These are phyloP conservation scores for Spisula subtruncata DNA, from an alignment of 2,888 invertebrate species.

Conservation along the genomic window DNA sequence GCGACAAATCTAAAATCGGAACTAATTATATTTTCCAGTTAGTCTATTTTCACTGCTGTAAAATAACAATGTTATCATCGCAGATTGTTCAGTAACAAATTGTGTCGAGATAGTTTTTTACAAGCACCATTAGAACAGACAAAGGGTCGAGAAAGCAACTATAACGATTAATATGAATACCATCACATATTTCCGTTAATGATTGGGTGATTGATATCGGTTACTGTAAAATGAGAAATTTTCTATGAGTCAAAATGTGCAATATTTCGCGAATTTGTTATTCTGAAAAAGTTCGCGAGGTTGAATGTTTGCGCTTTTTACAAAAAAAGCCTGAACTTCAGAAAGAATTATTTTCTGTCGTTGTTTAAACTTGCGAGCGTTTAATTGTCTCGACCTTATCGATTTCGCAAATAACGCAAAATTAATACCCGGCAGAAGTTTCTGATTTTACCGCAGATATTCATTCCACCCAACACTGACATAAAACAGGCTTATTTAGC, in stretches of 20 bases:
- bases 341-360: no score
- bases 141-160: neutral
- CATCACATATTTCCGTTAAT: neutral
- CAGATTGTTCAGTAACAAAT: neutral
- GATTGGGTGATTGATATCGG: neutral
- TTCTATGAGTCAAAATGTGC: no score
- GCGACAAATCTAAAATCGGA: constrained; percentile 17
- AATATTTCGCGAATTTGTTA: no score
- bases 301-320: no score
- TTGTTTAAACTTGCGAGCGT: no score
- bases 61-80: neutral
- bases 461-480: neutral
- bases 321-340: no score
- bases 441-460: neutral
- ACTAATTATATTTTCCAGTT: neutral
- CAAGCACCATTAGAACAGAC: neutral
- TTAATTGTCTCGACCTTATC: no score
- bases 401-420: no score
- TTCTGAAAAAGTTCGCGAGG: no score
- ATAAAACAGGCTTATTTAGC: neutral
- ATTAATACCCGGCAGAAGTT: no score
- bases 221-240: no score
- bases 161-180: neutral
- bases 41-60: neutral
- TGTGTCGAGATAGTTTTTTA: neutral